phyloP scores from a whole-genome alignment of 2,797 vertebrate species.

The Micromesistius poutassou region DNA sequence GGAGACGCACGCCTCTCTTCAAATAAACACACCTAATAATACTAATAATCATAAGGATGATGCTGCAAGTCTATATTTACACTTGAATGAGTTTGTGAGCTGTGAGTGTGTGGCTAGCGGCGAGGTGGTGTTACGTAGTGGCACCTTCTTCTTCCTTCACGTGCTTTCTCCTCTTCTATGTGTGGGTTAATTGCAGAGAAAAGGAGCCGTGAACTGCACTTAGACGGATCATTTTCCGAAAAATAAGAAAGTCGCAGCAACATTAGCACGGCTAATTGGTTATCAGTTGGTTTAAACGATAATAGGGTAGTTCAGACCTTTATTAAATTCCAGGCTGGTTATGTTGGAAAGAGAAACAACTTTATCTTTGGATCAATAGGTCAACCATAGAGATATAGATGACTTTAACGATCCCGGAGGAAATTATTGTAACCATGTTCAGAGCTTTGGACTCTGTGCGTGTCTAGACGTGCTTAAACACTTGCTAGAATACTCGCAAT shows the following conservation, averaged over 20 bases:
- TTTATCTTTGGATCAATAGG: constrained; percentile 33
- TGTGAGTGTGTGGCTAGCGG: too few relatives aligned
- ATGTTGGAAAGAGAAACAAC: neutral
- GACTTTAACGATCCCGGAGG: too few relatives aligned
- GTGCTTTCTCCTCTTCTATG: neutral
- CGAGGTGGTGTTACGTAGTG: too few relatives aligned
- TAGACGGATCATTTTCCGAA: neutral
- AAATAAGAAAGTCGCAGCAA: neutral
- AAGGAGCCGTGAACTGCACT: neutral
- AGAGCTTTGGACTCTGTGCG: neutral
- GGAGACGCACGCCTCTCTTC: too few relatives aligned
- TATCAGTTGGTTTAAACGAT: neutral
- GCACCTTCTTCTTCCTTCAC: too few relatives aligned
- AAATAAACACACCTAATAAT: too few relatives aligned
- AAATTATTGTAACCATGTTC: constrained; percentile 19
- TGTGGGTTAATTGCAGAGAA: neutral
- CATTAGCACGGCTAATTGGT: neutral
- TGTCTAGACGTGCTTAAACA: neutral
- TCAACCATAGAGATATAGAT: constrained; percentile 23
- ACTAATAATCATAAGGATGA: too few relatives aligned
- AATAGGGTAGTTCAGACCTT: neutral
- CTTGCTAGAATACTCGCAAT: neutral
- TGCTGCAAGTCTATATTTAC: too few relatives aligned
- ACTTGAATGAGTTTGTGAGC: too few relatives aligned
- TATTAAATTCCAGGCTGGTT: neutral